Percentiles rank a stretch among this genome's conserved stretches.
These are phyloP conservation scores for Hetaerina titia DNA, from an alignment of 2,888 invertebrate species.

Conservation along the genomic window DNA sequence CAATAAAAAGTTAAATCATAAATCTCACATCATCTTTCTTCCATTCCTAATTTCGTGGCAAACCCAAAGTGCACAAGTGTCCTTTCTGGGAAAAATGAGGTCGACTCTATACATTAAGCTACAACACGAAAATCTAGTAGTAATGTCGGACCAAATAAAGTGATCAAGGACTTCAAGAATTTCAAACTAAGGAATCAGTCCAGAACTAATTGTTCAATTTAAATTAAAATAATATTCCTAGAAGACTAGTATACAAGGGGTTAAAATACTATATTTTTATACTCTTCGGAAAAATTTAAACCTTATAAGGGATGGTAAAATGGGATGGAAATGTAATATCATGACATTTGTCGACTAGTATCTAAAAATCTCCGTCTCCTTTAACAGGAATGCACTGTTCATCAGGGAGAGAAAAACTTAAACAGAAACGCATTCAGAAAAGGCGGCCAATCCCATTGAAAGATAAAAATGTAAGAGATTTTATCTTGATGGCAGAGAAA, in stretches of 20 bases:
- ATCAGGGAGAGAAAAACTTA: neutral
- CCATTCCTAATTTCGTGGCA: too few species aligned
- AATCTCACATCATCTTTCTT: too few species aligned
- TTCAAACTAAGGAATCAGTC: neutral
- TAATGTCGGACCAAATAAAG: too few species aligned
- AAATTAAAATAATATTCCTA: neutral
- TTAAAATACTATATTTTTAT: neutral
- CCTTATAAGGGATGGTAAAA: neutral
- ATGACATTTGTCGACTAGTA: neutral
- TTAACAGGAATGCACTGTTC: neutral
- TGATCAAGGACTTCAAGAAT: neutral
- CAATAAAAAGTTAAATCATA: too few species aligned
- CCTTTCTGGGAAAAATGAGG: too few species aligned
- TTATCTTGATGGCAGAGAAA: conserved; percentile 6
- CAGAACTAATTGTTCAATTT: neutral
- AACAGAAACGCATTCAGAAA: neutral
- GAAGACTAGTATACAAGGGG: neutral
- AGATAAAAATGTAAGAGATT: neutral
- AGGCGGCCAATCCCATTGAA: neutral
- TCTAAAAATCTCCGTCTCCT: neutral
- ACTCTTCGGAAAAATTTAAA: neutral
- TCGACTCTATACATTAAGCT: too few species aligned
- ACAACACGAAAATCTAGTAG: too few species aligned
- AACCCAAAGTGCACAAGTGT: too few species aligned
- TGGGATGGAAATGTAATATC: neutral